These are phyloP conservation scores for Oikopleura vanhoeffeni DNA, from an alignment of 23 tunicate species.

Conservation along the genomic window DNA sequence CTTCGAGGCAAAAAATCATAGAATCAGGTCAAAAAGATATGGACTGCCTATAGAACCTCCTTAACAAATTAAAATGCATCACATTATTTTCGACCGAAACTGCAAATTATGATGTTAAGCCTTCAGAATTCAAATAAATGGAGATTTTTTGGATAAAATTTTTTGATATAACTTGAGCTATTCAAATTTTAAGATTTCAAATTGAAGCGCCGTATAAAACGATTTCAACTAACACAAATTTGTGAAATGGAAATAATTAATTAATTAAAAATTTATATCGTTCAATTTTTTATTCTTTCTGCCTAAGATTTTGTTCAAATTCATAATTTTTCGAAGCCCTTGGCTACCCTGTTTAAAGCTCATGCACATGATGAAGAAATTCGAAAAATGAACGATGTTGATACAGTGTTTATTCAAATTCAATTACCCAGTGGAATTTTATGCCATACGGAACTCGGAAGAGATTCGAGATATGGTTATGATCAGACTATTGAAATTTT, in stretches of 20 bases:
- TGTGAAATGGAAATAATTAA: not conserved
- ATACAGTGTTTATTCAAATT: slow-evolving; percentile 41
- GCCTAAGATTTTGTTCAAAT: not conserved
- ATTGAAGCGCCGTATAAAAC: not conserved
- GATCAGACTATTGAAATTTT: slow-evolving; percentile 56
- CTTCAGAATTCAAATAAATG: too few relatives aligned
- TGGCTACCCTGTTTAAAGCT: too few relatives aligned
- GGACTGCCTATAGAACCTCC: too few relatives aligned
- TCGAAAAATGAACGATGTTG: slow-evolving; percentile 45
- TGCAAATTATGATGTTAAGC: too few relatives aligned
- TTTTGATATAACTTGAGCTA: too few relatives aligned
- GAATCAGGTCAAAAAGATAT: too few relatives aligned
- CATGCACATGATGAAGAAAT: slow-evolving; percentile 81
- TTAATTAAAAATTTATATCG: not conserved
- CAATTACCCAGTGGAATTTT: slow-evolving; percentile 62
- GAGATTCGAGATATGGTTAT: slow-evolving; percentile 60
- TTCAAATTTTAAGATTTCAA: too few relatives aligned
- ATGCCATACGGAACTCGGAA: slow-evolving; percentile 39
- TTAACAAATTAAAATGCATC: too few relatives aligned
- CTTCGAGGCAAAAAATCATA: too few relatives aligned
- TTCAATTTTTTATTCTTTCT: not conserved
- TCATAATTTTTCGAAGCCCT: not conserved
- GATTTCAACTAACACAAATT: not conserved
- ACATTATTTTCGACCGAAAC: too few relatives aligned
- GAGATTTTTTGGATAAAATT: too few relatives aligned